phyloP scores from a whole-genome alignment of 2,113 vertebrate genomes.

The Cisticola juncidis region DNA sequence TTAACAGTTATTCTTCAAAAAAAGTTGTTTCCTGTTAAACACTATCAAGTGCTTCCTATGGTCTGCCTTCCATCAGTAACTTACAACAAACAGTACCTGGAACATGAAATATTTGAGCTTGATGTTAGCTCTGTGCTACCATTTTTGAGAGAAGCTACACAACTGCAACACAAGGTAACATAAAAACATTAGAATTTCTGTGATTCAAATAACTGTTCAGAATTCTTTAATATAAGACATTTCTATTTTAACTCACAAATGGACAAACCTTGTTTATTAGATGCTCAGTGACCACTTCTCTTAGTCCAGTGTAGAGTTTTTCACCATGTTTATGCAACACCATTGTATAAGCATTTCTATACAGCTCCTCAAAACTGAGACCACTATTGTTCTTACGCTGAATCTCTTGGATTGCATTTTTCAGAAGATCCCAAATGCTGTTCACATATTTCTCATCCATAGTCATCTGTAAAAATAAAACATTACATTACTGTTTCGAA shows the following conservation, averaged over 20 bases:
- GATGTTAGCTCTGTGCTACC: not conserved
- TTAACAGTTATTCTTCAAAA: not conserved
- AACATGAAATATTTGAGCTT: not conserved
- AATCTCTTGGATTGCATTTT: slow-evolving; percentile 99
- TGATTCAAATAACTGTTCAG: not conserved
- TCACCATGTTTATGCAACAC: slow-evolving; percentile 99
- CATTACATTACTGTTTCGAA: not conserved
- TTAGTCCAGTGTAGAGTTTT: slow-evolving; percentile 97
- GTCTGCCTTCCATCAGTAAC: not conserved
- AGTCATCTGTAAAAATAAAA: slow-evolving; percentile 88
- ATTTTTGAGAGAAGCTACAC: not conserved
- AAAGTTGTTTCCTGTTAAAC: not conserved
- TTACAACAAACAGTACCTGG: not conserved
- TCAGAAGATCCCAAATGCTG: slow-evolving; percentile 99
- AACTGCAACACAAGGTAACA: not conserved
- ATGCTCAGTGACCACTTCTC: slow-evolving; percentile 98
- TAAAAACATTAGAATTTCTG: not conserved
- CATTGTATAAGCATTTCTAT: slow-evolving; percentile 99
- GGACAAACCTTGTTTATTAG: slow-evolving; percentile 95
- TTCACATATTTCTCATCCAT: slow-evolving; percentile 99
- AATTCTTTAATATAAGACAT: not conserved
- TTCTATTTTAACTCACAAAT: slow-evolving; percentile 5
- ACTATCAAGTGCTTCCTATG: not conserved
- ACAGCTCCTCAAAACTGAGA: slow-evolving; percentile 98
- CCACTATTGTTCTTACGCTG: slow-evolving; percentile 99